Evolutionary conservation across 2,888 invertebrate species (phyloP), one percentile per base, ranked within the genome.

Genomic region (Corythucha ciliata): DNA sequence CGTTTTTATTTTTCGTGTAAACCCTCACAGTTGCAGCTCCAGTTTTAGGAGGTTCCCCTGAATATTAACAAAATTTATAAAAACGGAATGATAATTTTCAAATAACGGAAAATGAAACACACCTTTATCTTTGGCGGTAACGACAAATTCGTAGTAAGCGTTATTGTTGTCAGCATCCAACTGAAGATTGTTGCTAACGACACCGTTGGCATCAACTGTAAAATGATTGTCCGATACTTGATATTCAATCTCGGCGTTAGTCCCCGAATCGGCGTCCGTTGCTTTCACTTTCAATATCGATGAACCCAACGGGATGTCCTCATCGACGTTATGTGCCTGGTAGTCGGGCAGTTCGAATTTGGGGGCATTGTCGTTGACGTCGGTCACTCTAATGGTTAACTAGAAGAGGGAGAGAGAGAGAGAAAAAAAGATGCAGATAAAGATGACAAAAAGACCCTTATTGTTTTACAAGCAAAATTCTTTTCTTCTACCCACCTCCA

Each of bases 1-100:
- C 96, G 69, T 96, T 96, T 70, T 93, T 93, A 66, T 96, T 96
- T 65, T 92, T 92, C n/a, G 94, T 94, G 66, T 93, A 93, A 52
- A 96, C 82, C 52, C 93, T 78, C 14, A 96, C 93, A 1, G 91
- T 93, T 0, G 94, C 93, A 0, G 86, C 85, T 41, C 93, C 93
- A 1, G 87, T 90, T 67, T 88, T 87, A 0, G 90, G 78, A 0
- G 93, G 92, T 67, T 89, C 88, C 4, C 96, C 75, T 74, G 60
- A 8, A 58, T 50, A 37, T 18, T 36, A 27, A 7, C 16, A 8
- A 36, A 36, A 36, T 36, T n/a, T 7, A 10, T 36, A 7, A 36
- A 14, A 36, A 14, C 20, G 14, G 12, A 29, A n/a, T n/a, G 12
- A 29, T 29, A 29, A 29, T 12, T 29, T 29, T 29, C 29, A 29